phyloP scores from a whole-genome alignment of 2,888 invertebrate genomes.

The Clistopyga incitator region DNA sequence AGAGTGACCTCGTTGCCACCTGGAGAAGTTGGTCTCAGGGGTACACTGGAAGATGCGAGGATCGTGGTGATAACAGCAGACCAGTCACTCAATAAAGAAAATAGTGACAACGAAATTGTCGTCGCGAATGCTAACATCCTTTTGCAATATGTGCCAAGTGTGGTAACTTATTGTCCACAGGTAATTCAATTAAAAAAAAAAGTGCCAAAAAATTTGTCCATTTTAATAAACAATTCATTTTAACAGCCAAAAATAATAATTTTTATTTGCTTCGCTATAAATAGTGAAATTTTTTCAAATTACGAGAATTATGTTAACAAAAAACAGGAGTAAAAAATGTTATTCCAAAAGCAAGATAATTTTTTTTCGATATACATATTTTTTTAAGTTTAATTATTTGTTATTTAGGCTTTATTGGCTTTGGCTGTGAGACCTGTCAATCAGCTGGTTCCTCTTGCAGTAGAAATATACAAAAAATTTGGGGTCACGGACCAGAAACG shows the following conservation, averaged over 20 bases:
- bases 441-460: constrained; percentile 89
- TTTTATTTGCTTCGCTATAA: no score
- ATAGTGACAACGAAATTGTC: constrained; percentile 87
- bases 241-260: no score
- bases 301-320: no score
- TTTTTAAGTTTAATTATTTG: neutral
- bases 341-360: no score
- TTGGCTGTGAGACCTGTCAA: constrained; percentile 87
- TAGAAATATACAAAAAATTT: constrained; percentile 88
- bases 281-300: no score
- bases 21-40: constrained; percentile 77
- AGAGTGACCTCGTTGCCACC: constrained; percentile 76
- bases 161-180: constrained; percentile 74
- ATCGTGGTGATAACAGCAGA: constrained; percentile 89
- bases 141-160: constrained; percentile 71
- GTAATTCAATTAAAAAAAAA: constrained; percentile 66
- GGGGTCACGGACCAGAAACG: constrained; percentile 87
- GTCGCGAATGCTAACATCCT: constrained; percentile 84
- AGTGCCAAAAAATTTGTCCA: constrained; percentile 21
- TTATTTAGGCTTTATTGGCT: constrained; percentile 83
- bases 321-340: no score
- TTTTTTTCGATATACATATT: no score
- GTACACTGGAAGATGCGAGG: constrained; percentile 84
- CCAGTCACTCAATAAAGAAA: constrained; percentile 84
- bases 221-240: neutral